Conservation (phyloP, 2,113 vertebrate species). For the Clarias magur region DNA sequence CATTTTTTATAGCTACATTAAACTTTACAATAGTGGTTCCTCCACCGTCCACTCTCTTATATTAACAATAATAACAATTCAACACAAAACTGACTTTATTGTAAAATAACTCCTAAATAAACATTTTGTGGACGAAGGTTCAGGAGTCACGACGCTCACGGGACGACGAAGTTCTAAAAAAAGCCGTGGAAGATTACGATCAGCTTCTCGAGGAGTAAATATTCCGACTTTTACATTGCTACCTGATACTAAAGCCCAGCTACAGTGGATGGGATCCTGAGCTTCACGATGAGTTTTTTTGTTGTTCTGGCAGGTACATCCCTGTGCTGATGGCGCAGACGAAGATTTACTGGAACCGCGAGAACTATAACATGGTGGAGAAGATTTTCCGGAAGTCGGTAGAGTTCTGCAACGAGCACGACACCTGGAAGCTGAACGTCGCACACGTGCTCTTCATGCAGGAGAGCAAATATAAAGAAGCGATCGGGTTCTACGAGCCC, state of each 20-base stretch:
- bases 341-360: constrained; percentile 95
- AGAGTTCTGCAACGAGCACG: constrained; percentile 89
- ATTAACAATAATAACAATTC: too few species aligned
- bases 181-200: constrained; percentile 82
- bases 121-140: constrained; percentile 61
- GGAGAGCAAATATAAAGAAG: constrained; percentile 93
- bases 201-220: constrained; percentile 84
- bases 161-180: constrained; percentile 83
- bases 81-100: too few species aligned
- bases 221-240: not conserved
- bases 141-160: constrained; percentile 82
- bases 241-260: not conserved
- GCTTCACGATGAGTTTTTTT: not conserved
- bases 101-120: not conserved
- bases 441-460: constrained; percentile 98
- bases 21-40: not conserved
- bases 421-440: constrained; percentile 94
- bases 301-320: constrained; percentile 72
- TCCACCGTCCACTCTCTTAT: not conserved
- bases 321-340: constrained; percentile 93
- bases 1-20: not conserved
- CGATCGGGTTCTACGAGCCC: constrained; percentile 92
- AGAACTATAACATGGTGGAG: constrained; percentile 92
- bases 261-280: not conserved
- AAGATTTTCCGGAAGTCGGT: constrained; percentile 93